A percentile compares a stretch with the other conserved stretches of the same genome.
phyloP scores from a whole-genome alignment of 2,113 vertebrate species.

The Strix uralensis region DNA sequence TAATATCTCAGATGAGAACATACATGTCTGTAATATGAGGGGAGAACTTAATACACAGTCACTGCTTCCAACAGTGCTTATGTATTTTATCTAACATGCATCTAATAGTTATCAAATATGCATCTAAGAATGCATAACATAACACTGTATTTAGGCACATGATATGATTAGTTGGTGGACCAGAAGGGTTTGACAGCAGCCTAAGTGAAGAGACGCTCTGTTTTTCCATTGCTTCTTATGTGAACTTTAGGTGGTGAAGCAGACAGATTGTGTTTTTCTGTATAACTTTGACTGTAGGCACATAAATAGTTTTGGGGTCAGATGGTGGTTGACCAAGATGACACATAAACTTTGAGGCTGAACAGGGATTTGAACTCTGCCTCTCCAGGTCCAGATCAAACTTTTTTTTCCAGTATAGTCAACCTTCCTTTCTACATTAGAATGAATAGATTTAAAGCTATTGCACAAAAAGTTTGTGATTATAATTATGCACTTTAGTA shows the following conservation, averaged over 20 bases:
- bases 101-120: no score
- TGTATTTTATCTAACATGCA: neutral
- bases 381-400: neutral
- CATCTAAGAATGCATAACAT: neutral
- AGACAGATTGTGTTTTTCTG: neutral
- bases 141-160: neutral
- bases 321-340: neutral
- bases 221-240: neutral
- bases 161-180: neutral
- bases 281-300: neutral
- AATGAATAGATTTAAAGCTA: neutral
- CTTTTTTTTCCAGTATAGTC: neutral
- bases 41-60: neutral
- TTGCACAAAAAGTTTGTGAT: neutral
- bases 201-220: neutral
- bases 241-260: neutral
- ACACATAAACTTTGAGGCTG: neutral
- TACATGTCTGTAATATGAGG: neutral
- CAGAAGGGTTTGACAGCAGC: neutral
- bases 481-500: neutral
- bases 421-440: neutral
- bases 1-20: neutral
- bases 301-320: neutral
- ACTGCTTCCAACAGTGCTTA: neutral
- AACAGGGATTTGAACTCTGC: neutral